Conservation (phyloP, 2,113 vertebrate genomes). For the Turdus rufiventris region DNA sequence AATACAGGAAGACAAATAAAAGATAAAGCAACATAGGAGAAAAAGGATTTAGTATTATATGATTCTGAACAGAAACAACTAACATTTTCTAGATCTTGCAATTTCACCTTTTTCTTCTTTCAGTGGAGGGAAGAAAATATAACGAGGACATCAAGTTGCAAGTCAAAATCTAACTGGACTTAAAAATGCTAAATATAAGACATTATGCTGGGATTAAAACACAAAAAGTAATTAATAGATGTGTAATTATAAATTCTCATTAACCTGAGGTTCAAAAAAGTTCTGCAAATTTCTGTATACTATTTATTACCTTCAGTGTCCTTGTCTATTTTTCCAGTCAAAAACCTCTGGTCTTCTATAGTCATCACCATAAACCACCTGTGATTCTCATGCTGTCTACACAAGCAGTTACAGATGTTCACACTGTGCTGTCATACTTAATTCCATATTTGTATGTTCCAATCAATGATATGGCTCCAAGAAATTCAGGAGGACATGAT, state of each 20-base stretch:
- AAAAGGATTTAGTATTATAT: neutral
- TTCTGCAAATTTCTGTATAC: neutral
- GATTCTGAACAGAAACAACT: neutral
- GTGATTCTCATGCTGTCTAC: neutral
- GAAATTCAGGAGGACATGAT: slow-evolving; percentile 1
- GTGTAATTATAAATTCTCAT: neutral
- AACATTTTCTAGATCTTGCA: neutral
- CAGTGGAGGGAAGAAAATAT: neutral
- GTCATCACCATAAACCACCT: neutral
- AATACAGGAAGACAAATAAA: neutral
- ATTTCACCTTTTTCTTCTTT: neutral
- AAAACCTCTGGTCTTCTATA: neutral
- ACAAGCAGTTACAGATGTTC: slow-evolving; percentile 11
- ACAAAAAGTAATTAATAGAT: neutral
- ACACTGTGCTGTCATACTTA: neutral
- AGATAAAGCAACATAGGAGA: neutral
- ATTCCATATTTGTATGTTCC: neutral
- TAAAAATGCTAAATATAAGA: neutral
- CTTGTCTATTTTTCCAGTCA: neutral
- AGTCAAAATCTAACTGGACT: neutral
- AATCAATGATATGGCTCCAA: neutral
- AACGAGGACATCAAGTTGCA: neutral
- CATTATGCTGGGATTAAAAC: neutral
- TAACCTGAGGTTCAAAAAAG: neutral
- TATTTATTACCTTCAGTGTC: neutral